A percentile compares a stretch with the other conserved stretches of the same genome.
Evolutionary conservation across 1,140 invertebrate species (phyloP).

Genomic region (Panulirus ornatus): DNA sequence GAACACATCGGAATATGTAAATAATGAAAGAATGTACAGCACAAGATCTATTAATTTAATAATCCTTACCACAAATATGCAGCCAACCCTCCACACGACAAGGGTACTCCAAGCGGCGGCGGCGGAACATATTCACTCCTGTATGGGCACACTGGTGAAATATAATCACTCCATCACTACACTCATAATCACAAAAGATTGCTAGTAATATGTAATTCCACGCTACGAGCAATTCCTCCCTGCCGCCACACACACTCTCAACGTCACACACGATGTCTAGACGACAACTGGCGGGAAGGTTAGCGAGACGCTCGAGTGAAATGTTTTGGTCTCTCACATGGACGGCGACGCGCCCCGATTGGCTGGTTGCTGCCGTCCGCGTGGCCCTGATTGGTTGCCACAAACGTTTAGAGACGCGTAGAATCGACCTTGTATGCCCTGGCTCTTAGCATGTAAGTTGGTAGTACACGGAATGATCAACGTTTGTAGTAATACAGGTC

Average conservation of each 20-base stretch:
- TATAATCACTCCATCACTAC: background rate
- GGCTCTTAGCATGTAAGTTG: background rate
- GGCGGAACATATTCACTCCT: slow-evolving; percentile 47
- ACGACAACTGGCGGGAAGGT: slow-evolving; percentile 43
- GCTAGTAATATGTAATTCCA: slow-evolving; percentile 35
- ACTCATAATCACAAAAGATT: slow-evolving; percentile 15
- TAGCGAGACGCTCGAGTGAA: background rate
- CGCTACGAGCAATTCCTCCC: slow-evolving; percentile 21
- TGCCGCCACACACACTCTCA: background rate
- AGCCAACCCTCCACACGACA: slow-evolving; percentile 57
- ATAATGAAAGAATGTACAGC: too few relatives aligned
- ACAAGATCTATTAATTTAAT: background rate
- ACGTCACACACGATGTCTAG: slow-evolving; percentile 44
- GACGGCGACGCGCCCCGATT: slow-evolving; percentile 1
- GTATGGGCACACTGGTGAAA: background rate
- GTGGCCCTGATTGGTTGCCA: background rate
- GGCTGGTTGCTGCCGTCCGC: slow-evolving; percentile 21
- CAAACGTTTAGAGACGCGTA: slow-evolving; percentile 1
- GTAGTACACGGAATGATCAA: too few relatives aligned
- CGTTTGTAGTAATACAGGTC: too few relatives aligned
- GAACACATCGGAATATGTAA: too few relatives aligned
- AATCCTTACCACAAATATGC: slow-evolving; percentile 53
- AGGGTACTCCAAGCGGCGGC: slow-evolving; percentile 48
- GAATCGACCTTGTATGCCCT: slow-evolving; percentile 8
- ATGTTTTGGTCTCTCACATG: slow-evolving; percentile 18